Base-by-base conservation (phyloP, 2,797 vertebrate species). In the Pelodytes ibericus region DNA sequence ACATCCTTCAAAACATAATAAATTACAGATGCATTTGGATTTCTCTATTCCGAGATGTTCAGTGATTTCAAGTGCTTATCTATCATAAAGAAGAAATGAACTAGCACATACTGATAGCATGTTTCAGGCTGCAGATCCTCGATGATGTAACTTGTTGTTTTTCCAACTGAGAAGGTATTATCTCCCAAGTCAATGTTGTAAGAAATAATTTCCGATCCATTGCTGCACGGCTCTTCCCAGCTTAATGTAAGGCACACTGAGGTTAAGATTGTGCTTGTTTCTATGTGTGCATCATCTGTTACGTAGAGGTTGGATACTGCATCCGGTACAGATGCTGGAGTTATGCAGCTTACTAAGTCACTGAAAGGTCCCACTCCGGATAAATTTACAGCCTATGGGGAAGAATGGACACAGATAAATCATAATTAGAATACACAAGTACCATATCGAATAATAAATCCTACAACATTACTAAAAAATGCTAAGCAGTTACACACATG, bases 171-270 rank as follows among this genome's bases (percentile, higher is more conserved):
- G 60, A 98, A 86, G 81, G 80, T 91, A 67, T 82, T 67, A 20
- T 95, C 91, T 8, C 94, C 95, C 82, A 98, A 81, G 72, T 93
- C 89, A 47, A 99, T 93, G 85, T 92, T 89, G 85, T 99, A 99
- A 2, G 93, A 92, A 0, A 86, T 90, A 82, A 99, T 96, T 83
- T 95, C 94, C 0, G 96, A 93, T 11, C 98, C 98, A 1, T 99
- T 99, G 84, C 86, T 93, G 92, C 91, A 93, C 0, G 98, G 96
- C 82, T 97, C 96, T 11, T 98, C 96, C 98, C 98, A 99, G 89
- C 83, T 94, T 82, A 99, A 90, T 2, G 92, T 88, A 86, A 99
- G 94, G 92, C 96, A 96, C 89, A 93, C 95, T 0, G 94, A 95
- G 11, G 93, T 92, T 1, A 94, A 92, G 72, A 89, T 87, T 0